Evolutionary conservation across 2,113 vertebrate species (phyloP).

Genomic region (Neodontobutis hainanensis): DNA sequence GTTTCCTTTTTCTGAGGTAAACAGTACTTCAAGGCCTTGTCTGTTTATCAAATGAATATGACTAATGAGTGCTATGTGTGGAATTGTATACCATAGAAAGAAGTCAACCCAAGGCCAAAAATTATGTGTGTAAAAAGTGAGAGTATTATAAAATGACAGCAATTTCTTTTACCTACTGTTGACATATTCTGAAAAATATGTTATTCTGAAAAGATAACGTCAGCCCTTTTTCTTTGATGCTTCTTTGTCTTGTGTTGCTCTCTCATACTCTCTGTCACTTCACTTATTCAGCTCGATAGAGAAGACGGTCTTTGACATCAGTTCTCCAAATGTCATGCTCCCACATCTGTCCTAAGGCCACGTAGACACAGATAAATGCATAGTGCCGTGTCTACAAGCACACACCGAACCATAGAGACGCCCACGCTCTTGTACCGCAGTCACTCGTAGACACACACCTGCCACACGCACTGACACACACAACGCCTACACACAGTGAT

Average conservation of each 20-base stretch:
- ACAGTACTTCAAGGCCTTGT: too few relatives aligned
- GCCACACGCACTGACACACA: constrained; percentile 38
- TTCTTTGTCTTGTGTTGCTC: constrained; percentile 19
- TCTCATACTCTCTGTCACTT: constrained; percentile 29
- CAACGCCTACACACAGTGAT: constrained; percentile 39
- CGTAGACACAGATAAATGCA: constrained; percentile 4
- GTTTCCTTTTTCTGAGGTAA: too few relatives aligned
- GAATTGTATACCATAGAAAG: too few relatives aligned
- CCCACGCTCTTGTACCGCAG: constrained; percentile 21
- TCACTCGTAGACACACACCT: constrained; percentile 23
- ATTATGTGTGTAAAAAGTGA: too few relatives aligned
- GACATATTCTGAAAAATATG: constrained; percentile 27
- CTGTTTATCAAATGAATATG: too few relatives aligned
- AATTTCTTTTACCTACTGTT: constrained; percentile 3
- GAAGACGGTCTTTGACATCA: constrained; percentile 51
- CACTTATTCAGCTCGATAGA: constrained; percentile 41
- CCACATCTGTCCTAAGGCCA: constrained; percentile 56
- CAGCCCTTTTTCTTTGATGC: constrained; percentile 11
- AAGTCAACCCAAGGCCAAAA: too few relatives aligned
- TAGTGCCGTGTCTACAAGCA: constrained; percentile 2
- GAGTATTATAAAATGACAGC: too few relatives aligned
- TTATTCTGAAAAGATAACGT: constrained; percentile 26
- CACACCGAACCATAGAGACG: constrained; percentile 21
- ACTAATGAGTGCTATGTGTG: too few relatives aligned
- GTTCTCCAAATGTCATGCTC: constrained; percentile 55